Percentiles rank a stretch among this genome's conserved stretches.
phyloP scores from a whole-genome alignment of 2,888 invertebrate species.

The Xestobium rufovillosum region DNA sequence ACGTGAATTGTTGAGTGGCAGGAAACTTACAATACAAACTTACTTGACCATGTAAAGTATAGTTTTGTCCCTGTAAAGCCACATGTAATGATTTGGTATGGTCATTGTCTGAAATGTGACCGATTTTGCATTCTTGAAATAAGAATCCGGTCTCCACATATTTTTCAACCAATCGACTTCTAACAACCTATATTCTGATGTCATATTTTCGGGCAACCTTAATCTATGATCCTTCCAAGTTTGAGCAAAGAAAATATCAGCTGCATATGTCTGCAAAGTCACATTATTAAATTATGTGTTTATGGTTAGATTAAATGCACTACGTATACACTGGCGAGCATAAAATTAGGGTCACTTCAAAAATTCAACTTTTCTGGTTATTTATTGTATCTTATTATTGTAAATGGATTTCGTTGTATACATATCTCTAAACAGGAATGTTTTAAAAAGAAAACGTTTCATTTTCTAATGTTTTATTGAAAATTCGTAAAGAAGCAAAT shows the following conservation, averaged over 20 bases:
- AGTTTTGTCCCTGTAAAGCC: slow-evolving; percentile 81
- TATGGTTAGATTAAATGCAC: no score
- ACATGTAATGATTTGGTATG: slow-evolving; percentile 88
- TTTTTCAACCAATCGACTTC: slow-evolving; percentile 88
- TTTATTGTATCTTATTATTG: no score
- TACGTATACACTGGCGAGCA: no score
- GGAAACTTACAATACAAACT: slow-evolving; percentile 36
- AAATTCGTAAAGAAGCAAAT: no score
- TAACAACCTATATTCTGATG: slow-evolving; percentile 77
- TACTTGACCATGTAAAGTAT: slow-evolving; percentile 83
- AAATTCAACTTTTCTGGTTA: no score
- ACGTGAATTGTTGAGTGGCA: no score
- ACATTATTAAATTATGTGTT: no score
- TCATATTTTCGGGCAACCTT: slow-evolving; percentile 84
- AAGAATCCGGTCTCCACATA: slow-evolving; percentile 91
- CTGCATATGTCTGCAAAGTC: slow-evolving; percentile 76
- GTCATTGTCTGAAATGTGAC: slow-evolving; percentile 94
- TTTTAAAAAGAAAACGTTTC: no score
- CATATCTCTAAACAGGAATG: no score
- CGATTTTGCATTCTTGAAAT: slow-evolving; percentile 89
- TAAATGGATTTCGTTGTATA: no score
- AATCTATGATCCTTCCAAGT: slow-evolving; percentile 88
- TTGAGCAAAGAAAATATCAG: slow-evolving; percentile 89
- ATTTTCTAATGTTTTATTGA: no score
- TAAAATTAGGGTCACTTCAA: no score